These are phyloP conservation scores for Mobula hypostoma DNA, from an alignment of 2,113 vertebrate genomes.

Conservation along the genomic window DNA sequence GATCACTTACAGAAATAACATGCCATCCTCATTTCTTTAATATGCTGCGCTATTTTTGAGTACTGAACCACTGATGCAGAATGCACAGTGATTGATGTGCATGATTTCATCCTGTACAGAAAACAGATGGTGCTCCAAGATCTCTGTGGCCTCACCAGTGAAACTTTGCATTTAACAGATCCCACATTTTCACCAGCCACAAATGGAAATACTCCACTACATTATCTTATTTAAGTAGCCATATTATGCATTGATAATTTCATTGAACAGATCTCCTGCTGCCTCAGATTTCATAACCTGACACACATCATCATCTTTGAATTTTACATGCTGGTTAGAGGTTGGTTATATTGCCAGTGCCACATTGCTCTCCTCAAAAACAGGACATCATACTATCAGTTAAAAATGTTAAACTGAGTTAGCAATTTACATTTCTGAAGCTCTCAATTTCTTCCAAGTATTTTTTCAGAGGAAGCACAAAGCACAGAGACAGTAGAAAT, in stretches of 20 bases:
- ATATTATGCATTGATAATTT: background rate
- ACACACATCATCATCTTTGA: background rate
- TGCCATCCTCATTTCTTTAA: background rate
- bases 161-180: background rate
- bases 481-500: too few relatives aligned
- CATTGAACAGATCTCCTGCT: background rate
- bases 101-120: background rate
- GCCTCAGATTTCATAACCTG: background rate
- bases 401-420: background rate
- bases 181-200: background rate
- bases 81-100: background rate
- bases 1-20: slow-evolving; percentile 15
- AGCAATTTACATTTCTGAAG: background rate
- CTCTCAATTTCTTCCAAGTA: background rate
- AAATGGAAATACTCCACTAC: background rate
- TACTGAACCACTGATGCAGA: slow-evolving; percentile 11
- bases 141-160: background rate
- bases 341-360: background rate
- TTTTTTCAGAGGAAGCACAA: background rate
- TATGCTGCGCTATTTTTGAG: slow-evolving; percentile 2
- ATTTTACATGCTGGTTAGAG: background rate
- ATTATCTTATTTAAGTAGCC: background rate
- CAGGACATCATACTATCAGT: background rate
- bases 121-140: background rate
- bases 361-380: background rate